Percentiles rank a stretch among this genome's conserved stretches.
Conservation (phyloP, 1,140 invertebrate species). For the Drosophila fuyamai region DNA sequence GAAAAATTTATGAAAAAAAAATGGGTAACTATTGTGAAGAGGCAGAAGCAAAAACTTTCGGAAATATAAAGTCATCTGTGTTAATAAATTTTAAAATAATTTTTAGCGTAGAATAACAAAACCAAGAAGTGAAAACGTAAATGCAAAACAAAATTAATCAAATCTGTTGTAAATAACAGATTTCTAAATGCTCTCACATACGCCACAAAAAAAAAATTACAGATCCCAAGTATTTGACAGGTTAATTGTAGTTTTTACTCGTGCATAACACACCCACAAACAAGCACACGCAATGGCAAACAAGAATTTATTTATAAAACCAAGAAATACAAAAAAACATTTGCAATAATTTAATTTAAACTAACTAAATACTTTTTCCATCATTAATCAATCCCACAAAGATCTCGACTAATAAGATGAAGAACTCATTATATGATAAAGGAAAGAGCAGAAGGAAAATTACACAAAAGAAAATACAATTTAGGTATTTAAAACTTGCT, state of each 20-base stretch:
- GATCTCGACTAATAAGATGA: constrained; percentile 46
- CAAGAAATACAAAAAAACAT: constrained; percentile 47
- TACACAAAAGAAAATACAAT: constrained; percentile 7
- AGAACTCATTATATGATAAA: constrained; percentile 39
- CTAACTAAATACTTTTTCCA: constrained; percentile 29
- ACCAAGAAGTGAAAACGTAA: constrained; percentile 49
- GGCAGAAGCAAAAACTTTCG: constrained; percentile 55
- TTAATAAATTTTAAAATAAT: constrained; percentile 84
- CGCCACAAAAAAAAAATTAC: constrained; percentile 25
- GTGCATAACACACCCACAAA: constrained; percentile 27
- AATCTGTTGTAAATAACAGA: constrained; percentile 20
- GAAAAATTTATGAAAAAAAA: constrained; percentile 43
- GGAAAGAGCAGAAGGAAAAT: constrained; percentile 7
- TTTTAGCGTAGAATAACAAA: constrained; percentile 76
- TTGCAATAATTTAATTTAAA: constrained; percentile 41
- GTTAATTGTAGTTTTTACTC: constrained; percentile 52
- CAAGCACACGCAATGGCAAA: constrained; percentile 30
- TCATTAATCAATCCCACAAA: constrained; percentile 49
- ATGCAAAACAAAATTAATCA: constrained; percentile 37
- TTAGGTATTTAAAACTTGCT: constrained; percentile 53
- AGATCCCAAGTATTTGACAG: constrained; percentile 52
- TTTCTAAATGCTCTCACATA: constrained; percentile 26
- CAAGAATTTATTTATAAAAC: constrained; percentile 62
- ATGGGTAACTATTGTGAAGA: constrained; percentile 50
- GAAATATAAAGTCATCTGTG: constrained; percentile 84